phyloP scores from a whole-genome alignment of 1,140 invertebrate species.

The Drosophila pachea region DNA sequence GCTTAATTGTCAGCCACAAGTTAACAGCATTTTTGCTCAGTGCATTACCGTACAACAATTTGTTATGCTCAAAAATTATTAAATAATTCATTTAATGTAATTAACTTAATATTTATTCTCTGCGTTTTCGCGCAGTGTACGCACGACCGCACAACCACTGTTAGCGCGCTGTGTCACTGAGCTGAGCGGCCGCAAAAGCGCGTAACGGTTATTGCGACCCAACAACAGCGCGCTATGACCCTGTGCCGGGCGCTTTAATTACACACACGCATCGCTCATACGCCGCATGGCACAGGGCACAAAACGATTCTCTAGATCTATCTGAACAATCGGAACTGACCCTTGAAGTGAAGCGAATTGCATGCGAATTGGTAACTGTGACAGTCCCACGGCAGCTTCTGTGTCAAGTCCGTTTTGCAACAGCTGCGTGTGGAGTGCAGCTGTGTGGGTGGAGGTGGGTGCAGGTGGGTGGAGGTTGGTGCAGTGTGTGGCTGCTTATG shows the following conservation, averaged over 20 bases:
- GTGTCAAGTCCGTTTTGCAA: slow-evolving; percentile 52
- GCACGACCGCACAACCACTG: slow-evolving; percentile 29
- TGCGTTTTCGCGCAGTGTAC: slow-evolving; percentile 26
- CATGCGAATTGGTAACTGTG: slow-evolving; percentile 44
- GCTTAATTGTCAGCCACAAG: no score
- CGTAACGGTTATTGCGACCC: slow-evolving; percentile 39
- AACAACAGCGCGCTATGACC: slow-evolving; percentile 36
- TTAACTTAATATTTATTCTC: no score
- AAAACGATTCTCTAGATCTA: no score
- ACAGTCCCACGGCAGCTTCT: slow-evolving; percentile 41
- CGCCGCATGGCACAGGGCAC: slow-evolving; percentile 53
- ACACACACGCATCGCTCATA: slow-evolving; percentile 51
- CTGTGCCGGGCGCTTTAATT: slow-evolving; percentile 62
- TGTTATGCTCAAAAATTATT: no score
- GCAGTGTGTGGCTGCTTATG: background rate
- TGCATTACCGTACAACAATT: no score
- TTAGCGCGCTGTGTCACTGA: slow-evolving; percentile 46
- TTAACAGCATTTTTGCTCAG: no score
- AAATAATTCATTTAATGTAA: no score
- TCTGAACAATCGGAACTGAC: slow-evolving; percentile 12
- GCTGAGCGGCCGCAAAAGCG: slow-evolving; percentile 41
- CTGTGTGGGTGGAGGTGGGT: background rate
- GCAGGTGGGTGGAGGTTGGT: background rate
- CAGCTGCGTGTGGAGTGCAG: slow-evolving; percentile 20
- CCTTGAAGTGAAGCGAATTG: slow-evolving; percentile 5